Conservation (phyloP, 2,888 invertebrate genomes). For the Trissolcus brochymenae region DNA sequence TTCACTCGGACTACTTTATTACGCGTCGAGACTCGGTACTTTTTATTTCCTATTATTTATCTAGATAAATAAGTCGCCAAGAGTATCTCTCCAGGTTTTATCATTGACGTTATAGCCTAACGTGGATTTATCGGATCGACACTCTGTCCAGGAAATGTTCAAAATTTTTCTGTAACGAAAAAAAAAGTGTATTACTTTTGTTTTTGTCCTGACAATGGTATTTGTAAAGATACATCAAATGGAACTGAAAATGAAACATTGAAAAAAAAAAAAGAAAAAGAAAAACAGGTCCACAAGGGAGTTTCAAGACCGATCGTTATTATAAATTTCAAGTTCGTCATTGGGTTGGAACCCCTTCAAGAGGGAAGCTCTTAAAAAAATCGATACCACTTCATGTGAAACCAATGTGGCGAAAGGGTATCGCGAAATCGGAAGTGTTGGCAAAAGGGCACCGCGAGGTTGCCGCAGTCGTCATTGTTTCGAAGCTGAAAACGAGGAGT, state of each 20-base stretch:
- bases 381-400: conserved; percentile 46
- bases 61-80: conserved; percentile 72
- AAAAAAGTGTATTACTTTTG: no score
- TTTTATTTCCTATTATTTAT: conserved; percentile 76
- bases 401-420: conserved; percentile 58
- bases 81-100: conserved; percentile 49
- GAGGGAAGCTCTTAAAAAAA: conserved; percentile 39
- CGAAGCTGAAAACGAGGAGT: conserved; percentile 56
- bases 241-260: no score
- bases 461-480: conserved; percentile 66
- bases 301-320: conserved; percentile 19
- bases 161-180: neutral
- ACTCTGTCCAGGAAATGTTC: neutral
- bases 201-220: no score
- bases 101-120: conserved; percentile 61
- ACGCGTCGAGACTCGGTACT: conserved; percentile 60
- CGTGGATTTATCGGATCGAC: conserved; percentile 52
- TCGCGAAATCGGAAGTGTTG: conserved; percentile 62
- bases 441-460: conserved; percentile 59
- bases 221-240: no score
- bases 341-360: conserved; percentile 12
- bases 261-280: neutral
- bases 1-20: conserved; percentile 61
- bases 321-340: conserved; percentile 5
- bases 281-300: neutral